Conservation (phyloP, 2,113 vertebrate genomes). For the Neotragus moschatus region DNA sequence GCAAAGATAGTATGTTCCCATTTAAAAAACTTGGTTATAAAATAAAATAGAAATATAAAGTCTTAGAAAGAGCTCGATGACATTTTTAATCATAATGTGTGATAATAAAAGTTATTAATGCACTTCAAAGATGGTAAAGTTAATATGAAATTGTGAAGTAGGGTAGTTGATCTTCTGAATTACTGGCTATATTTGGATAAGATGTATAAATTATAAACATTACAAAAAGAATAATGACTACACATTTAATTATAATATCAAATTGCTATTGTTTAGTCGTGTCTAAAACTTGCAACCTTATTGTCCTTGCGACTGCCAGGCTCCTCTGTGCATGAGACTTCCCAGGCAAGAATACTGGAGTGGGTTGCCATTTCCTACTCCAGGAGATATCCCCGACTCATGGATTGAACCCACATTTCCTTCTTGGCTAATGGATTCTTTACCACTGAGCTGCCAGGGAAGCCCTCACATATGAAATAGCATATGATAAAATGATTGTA, state of each 20-base stretch:
- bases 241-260: background rate
- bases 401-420: background rate
- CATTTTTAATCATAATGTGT: background rate
- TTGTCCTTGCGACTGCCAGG: background rate
- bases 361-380: background rate
- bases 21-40: background rate
- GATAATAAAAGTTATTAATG: conserved; percentile 10
- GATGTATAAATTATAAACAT: background rate
- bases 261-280: background rate
- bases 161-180: background rate
- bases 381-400: background rate
- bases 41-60: background rate
- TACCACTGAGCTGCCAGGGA: background rate
- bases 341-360: background rate
- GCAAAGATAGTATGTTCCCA: background rate
- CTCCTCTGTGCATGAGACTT: background rate
- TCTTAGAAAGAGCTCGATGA: background rate
- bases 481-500: conserved; percentile 61
- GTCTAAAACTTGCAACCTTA: background rate
- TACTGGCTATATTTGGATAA: background rate
- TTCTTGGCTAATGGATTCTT: background rate
- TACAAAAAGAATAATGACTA: conserved; percentile 7
- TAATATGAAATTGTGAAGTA: background rate
- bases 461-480: background rate
- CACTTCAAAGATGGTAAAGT: background rate